These are phyloP conservation scores for Muntiacus reevesi DNA, from an alignment of 2,113 vertebrate genomes.

Conservation along the genomic window DNA sequence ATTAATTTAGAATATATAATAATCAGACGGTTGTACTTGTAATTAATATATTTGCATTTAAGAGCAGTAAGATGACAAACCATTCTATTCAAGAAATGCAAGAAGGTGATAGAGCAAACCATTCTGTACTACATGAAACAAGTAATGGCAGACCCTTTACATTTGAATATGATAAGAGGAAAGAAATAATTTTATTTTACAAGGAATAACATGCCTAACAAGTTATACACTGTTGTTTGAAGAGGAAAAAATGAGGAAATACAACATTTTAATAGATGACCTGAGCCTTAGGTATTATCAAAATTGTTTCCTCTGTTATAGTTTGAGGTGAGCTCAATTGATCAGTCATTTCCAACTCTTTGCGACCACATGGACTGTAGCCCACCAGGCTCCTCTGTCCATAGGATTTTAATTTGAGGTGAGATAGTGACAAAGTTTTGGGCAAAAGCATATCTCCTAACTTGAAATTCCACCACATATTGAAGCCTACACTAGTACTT, in stretches of 20 bases:
- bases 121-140: not conserved
- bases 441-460: not conserved
- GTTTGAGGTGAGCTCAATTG: not conserved
- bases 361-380: not conserved
- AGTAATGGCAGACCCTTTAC: not conserved
- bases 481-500: not conserved
- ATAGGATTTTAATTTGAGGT: not conserved
- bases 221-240: not conserved
- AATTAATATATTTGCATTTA: not conserved
- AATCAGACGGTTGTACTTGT: not conserved
- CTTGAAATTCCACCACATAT: not conserved
- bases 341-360: not conserved
- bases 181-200: not conserved
- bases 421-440: not conserved
- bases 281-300: not conserved
- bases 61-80: not conserved
- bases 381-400: not conserved
- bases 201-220: not conserved
- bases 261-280: not conserved
- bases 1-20: not conserved
- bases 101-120: not conserved
- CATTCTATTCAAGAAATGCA: not conserved
- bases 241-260: conserved; percentile 9
- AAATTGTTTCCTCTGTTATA: not conserved
- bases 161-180: not conserved